Percentiles rank a stretch among this genome's conserved stretches.
Evolutionary conservation across 1,140 invertebrate genomes (phyloP).

Genomic region (Rhopalosiphum padi): DNA sequence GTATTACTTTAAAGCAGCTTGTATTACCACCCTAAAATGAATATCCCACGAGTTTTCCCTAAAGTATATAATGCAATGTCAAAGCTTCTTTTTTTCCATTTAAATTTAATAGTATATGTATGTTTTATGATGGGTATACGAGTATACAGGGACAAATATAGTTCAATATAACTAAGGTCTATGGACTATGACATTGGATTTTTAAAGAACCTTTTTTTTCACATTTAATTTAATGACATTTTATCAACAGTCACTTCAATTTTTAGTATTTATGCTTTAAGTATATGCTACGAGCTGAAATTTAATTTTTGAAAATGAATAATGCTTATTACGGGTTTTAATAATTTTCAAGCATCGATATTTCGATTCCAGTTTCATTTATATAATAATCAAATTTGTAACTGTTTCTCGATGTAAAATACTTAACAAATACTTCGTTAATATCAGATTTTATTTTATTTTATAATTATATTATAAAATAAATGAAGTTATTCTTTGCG

Average conservation of each 20-base stretch:
- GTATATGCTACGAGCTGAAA: not conserved
- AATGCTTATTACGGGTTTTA: not conserved
- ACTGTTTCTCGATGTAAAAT: not conserved
- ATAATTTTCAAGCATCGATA: not conserved
- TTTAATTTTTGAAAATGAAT: not conserved
- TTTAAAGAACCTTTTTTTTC: not conserved
- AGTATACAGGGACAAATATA: not conserved
- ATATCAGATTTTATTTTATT: not conserved
- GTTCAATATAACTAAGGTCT: not conserved
- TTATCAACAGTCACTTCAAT: not conserved
- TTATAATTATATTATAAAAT: not conserved
- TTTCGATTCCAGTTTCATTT: not conserved
- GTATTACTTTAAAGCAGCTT: not conserved
- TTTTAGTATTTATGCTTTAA: not conserved
- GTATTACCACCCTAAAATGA: not conserved
- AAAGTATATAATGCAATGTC: slow-evolving; percentile 33
- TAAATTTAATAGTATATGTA: slow-evolving; percentile 37
- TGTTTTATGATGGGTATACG: not conserved
- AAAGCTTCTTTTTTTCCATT: not conserved
- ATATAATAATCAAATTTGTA: not conserved
- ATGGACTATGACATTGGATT: not conserved
- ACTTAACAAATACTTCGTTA: too few species aligned
- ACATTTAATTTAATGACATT: not conserved
- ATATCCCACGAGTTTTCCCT: not conserved
- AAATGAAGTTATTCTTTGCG: not conserved